Conservation (phyloP, 1,140 invertebrate species). For the Lordiphosa mommai region DNA sequence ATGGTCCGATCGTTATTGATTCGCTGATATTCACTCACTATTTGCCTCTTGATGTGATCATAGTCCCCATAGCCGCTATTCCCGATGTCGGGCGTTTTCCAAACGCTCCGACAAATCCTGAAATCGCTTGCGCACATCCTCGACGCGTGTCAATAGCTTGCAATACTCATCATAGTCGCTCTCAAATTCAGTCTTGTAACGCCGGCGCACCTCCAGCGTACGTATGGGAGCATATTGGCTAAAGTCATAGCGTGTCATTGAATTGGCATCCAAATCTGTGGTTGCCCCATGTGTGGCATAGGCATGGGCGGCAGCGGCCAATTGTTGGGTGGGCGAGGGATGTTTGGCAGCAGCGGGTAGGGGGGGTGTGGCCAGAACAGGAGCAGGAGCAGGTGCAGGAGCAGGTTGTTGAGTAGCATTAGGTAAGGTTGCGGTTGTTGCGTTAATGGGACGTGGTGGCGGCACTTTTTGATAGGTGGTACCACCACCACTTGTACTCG, state of each 20-base stretch:
- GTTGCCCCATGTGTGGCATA: conserved; percentile 41
- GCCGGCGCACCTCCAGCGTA: conserved; percentile 86
- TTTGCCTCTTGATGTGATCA: conserved; percentile 84
- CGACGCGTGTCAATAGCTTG: conserved; percentile 86
- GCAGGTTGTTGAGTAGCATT: too few species aligned
- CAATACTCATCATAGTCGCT: conserved; percentile 91
- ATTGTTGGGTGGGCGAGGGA: conserved; percentile 68
- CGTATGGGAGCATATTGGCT: conserved; percentile 91
- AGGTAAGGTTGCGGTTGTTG: too few species aligned
- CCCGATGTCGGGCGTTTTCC: conserved; percentile 39
- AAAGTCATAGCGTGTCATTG: conserved; percentile 67
- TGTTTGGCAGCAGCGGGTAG: conserved; percentile 42
- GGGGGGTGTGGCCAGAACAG: too few species aligned
- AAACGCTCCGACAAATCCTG: conserved; percentile 82
- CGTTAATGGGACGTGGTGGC: conserved; percentile 2
- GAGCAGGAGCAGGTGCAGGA: conserved; percentile 2
- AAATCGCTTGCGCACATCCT: conserved; percentile 88
- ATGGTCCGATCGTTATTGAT: conserved; percentile 88
- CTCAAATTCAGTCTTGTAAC: conserved; percentile 94
- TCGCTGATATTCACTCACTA: conserved; percentile 89
- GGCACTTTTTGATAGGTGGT: conserved; percentile 40
- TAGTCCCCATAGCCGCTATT: conserved; percentile 61
- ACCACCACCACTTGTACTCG: conserved; percentile 30
- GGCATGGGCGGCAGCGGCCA: conserved; percentile 64
- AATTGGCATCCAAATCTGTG: conserved; percentile 31